phyloP scores from a whole-genome alignment of 2,888 invertebrate genomes.

The Standfussiana lucernea region DNA sequence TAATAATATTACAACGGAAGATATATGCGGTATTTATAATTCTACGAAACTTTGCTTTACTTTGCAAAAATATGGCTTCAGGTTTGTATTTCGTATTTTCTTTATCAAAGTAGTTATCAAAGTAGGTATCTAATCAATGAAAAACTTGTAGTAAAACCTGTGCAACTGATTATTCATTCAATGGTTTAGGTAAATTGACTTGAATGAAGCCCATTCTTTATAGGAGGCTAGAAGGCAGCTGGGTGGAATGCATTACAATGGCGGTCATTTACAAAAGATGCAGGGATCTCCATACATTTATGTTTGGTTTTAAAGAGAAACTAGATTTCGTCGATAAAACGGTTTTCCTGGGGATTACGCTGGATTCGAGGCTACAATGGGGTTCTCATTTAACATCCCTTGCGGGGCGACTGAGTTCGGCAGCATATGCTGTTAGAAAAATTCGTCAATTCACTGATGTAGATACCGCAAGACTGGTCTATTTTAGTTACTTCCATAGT shows the following conservation, averaged over 20 bases:
- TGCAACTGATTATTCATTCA: neutral
- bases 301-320: no score
- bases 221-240: neutral
- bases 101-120: neutral
- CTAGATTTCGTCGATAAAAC: no score
- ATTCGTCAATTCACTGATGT: no score
- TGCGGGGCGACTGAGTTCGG: no score
- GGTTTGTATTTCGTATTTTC: neutral
- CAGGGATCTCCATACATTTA: no score
- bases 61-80: slow-evolving; percentile 3
- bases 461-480: no score
- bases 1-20: slow-evolving; percentile 31
- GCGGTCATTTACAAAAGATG: neutral
- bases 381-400: no score
- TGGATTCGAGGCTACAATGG: no score
- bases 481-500: no score
- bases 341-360: no score
- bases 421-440: no score
- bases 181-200: neutral
- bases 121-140: neutral
- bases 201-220: neutral
- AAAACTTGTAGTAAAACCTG: neutral
- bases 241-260: neutral
- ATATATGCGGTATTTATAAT: slow-evolving; percentile 10
- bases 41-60: neutral